Conservation (phyloP, 2,113 vertebrate genomes). For the Porphyrio hochstetteri region DNA sequence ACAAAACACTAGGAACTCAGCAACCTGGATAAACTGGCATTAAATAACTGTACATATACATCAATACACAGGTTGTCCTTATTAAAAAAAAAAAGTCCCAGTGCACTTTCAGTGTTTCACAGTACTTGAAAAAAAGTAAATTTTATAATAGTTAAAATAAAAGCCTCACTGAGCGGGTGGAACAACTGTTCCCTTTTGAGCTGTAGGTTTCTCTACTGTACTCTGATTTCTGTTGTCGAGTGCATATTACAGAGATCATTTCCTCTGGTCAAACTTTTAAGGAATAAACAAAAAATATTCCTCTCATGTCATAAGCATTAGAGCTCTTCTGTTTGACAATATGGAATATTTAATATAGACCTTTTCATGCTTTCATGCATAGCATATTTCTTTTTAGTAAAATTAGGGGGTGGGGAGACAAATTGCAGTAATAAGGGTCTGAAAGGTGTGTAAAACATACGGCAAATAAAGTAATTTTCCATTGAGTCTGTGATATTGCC, state of each 20-base stretch:
- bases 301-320: not conserved
- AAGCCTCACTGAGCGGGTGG: not conserved
- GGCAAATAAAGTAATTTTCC: constrained; percentile 71
- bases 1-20: not conserved
- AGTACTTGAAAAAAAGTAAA: not conserved
- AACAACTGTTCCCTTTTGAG: not conserved
- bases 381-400: constrained; percentile 56
- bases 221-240: not conserved
- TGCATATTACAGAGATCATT: not conserved
- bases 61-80: fast-evolving
- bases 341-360: constrained; percentile 24
- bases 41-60: not conserved
- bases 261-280: constrained; percentile 44
- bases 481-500: constrained; percentile 56
- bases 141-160: not conserved
- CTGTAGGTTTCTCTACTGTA: not conserved
- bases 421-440: constrained; percentile 53
- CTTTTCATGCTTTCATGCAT: not conserved
- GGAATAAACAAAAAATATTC: constrained; percentile 1
- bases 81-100: not conserved
- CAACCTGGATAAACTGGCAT: not conserved
- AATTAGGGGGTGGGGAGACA: constrained; percentile 53
- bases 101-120: not conserved
- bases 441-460: constrained; percentile 50
- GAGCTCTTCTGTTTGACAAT: not conserved